A percentile compares a stretch with the other conserved stretches of the same genome.
phyloP scores from a whole-genome alignment of 1,140 invertebrate species.

The Zaprionus camerounensis region DNA sequence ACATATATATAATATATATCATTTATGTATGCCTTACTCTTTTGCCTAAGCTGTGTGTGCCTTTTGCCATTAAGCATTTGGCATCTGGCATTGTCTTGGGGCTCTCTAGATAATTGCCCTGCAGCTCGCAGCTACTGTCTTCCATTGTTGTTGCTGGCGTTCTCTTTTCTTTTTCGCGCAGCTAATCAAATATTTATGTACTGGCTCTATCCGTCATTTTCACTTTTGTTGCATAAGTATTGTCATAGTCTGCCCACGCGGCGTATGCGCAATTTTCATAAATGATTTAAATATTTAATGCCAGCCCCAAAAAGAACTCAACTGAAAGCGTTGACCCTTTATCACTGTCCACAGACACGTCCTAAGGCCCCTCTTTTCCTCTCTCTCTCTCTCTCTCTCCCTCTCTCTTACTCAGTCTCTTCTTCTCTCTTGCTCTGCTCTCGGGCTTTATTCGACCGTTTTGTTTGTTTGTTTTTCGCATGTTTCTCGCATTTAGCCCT shows the following conservation, averaged over 20 bases:
- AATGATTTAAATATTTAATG: constrained; percentile 62
- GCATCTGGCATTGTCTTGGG: constrained; percentile 45
- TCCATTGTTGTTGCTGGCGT: constrained; percentile 32
- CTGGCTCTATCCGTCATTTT: constrained; percentile 34
- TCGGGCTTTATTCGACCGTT: constrained; percentile 16
- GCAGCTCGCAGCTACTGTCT: constrained; percentile 27
- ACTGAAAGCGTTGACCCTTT: constrained; percentile 53
- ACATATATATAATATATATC: background rate
- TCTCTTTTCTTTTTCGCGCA: constrained; percentile 38
- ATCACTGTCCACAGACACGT: constrained; percentile 36
- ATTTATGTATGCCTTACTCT: background rate
- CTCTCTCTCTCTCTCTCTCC: background rate
- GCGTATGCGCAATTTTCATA: constrained; percentile 64
- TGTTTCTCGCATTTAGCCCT: background rate
- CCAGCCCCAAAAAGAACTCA: background rate
- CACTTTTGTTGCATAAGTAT: constrained; percentile 53
- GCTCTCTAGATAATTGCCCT: constrained; percentile 49
- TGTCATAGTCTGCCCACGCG: constrained; percentile 34
- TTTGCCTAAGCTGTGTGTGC: constrained; percentile 22
- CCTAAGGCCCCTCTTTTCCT: background rate
- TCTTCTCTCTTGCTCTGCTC: background rate
- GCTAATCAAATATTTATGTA: constrained; percentile 68
- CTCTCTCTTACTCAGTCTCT: background rate
- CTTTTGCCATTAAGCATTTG: constrained; percentile 46
- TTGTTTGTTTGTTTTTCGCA: constrained; percentile 25